These are phyloP conservation scores for Canis aureus DNA, from an alignment of 2,113 vertebrate genomes.

Conservation along the genomic window DNA sequence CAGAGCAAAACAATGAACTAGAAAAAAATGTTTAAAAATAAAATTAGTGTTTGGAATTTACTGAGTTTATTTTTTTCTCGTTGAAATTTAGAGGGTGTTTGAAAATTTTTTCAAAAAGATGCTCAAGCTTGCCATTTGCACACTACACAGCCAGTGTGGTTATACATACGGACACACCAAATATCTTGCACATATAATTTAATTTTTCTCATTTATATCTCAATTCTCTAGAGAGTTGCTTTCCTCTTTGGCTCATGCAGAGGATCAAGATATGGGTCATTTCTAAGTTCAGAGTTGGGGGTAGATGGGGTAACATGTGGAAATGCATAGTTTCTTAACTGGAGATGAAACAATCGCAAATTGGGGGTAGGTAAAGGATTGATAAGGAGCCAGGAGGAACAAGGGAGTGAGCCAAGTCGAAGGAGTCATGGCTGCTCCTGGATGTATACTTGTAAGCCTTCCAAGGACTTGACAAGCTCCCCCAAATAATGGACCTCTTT, in stretches of 20 bases:
- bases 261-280: background rate
- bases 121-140: background rate
- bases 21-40: background rate
- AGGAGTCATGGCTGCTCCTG: background rate
- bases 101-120: background rate
- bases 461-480: background rate
- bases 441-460: background rate
- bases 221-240: background rate
- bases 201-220: background rate
- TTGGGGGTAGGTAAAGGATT: background rate
- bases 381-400: background rate
- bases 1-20: background rate
- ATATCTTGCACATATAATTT: background rate
- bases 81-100: background rate
- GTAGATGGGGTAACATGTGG: background rate
- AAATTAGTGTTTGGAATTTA: background rate
- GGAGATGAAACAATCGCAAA: background rate
- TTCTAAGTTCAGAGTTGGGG: conserved; percentile 25
- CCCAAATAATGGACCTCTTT: background rate
- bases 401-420: background rate
- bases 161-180: rapidly evolving
- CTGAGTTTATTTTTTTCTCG: background rate
- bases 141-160: rapidly evolving
- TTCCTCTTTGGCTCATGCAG: background rate
- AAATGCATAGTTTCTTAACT: background rate